A percentile compares a stretch with the other conserved stretches of the same genome.
phyloP scores from a whole-genome alignment of 2,888 invertebrate genomes.

The Sisyra terminalis region DNA sequence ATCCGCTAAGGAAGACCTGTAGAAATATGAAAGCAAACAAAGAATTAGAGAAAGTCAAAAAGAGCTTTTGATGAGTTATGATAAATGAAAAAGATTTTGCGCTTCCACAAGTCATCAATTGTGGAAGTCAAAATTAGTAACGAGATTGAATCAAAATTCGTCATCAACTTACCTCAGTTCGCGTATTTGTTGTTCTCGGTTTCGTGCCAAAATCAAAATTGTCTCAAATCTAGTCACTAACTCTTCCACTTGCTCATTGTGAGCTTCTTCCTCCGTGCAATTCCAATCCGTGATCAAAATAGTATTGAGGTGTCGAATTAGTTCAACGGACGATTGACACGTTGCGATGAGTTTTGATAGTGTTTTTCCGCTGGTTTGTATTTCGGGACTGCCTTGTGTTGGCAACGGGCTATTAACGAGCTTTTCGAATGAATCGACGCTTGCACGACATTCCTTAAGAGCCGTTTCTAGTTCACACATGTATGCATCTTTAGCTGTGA shows the following conservation, averaged over 20 bases:
- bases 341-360: slow-evolving; percentile 61
- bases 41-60: slow-evolving; percentile 10
- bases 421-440: slow-evolving; percentile 48
- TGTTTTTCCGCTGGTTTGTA: slow-evolving; percentile 46
- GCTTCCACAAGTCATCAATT: too few relatives aligned
- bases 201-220: slow-evolving; percentile 51
- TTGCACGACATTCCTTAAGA: slow-evolving; percentile 48
- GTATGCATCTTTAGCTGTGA: slow-evolving; percentile 72
- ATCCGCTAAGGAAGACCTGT: slow-evolving; percentile 35
- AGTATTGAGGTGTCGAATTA: slow-evolving; percentile 63
- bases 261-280: slow-evolving; percentile 46
- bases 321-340: slow-evolving; percentile 65
- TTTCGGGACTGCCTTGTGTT: slow-evolving; percentile 31
- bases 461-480: slow-evolving; percentile 58
- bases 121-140: slow-evolving; percentile 1
- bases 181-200: slow-evolving; percentile 57
- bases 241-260: slow-evolving; percentile 43
- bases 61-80: slow-evolving; percentile 9
- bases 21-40: slow-evolving; percentile 20
- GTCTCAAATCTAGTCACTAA: slow-evolving; percentile 50
- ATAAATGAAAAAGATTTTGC: slow-evolving; percentile 6
- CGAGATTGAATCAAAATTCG: slow-evolving; percentile 6
- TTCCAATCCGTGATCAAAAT: slow-evolving; percentile 58
- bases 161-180: slow-evolving; percentile 63
- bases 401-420: slow-evolving; percentile 42